These are phyloP conservation scores for Gisinianus flammeolus DNA, from an alignment of 2,888 invertebrate genomes.

Conservation along the genomic window DNA sequence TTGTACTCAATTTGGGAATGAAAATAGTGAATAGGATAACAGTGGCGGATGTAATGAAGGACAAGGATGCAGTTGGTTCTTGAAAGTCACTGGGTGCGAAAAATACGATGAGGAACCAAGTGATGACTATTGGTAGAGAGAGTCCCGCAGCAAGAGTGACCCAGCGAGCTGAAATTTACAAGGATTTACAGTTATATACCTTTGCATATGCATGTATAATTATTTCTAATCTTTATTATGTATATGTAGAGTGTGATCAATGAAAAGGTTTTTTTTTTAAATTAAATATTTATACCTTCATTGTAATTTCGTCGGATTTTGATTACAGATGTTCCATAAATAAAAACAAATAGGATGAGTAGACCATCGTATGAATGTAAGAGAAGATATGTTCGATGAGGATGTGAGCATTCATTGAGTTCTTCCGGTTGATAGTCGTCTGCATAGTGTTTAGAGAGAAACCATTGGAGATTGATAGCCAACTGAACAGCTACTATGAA, in stretches of 20 bases:
- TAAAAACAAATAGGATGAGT: constrained; percentile 59
- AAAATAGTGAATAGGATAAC: constrained; percentile 60
- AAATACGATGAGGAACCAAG: constrained; percentile 59
- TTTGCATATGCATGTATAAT: no score
- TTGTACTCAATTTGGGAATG: constrained; percentile 61
- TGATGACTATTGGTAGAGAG: constrained; percentile 58
- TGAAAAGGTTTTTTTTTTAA: no score
- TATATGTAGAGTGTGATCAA: no score
- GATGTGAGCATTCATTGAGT: constrained; percentile 58
- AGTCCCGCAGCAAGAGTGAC: constrained; percentile 60
- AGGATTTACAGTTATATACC: no score
- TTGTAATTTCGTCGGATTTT: constrained; percentile 61
- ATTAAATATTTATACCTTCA: no score
- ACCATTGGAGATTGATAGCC: constrained; percentile 60
- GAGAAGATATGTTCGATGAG: constrained; percentile 59
- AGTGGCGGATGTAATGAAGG: constrained; percentile 60
- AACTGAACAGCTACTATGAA: constrained; percentile 61
- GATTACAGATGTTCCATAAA: constrained; percentile 60
- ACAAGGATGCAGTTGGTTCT: constrained; percentile 60
- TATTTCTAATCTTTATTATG: no score
- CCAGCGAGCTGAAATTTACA: no score
- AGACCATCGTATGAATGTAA: constrained; percentile 60
- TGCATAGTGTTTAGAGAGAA: constrained; percentile 50
- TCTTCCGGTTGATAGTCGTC: constrained; percentile 36
- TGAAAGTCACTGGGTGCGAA: constrained; percentile 58